Base-by-base conservation (phyloP, 1,140 invertebrate genomes). In the Sminthurides bifidus region DNA sequence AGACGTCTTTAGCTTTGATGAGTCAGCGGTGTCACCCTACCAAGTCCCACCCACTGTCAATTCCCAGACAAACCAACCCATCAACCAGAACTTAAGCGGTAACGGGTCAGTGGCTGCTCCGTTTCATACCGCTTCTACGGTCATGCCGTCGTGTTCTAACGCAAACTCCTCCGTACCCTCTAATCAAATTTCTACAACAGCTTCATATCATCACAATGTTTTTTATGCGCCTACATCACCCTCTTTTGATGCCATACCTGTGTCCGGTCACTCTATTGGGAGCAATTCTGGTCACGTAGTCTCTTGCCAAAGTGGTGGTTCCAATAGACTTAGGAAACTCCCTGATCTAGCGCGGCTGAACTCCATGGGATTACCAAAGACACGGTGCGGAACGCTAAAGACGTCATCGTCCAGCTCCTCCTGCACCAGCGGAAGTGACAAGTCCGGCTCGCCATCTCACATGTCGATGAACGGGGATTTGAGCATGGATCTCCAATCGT, bases 1-100 rank as follows among this genome's bases (percentile, higher is more conserved):
- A 74, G 80, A 66, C 70, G 77, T 72, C 27, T 68, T 70, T 51
- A 65, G 68, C 63, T 70, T 72, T 66, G 66, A 70, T 46, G 56
- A 61, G 12, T 59, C 54, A 2, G 58, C 58, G 14, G 56, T 59
- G 2, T 63, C 66, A 64, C 31, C 68, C 63, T 60, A 63, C 61
- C 56, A 50, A 44, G 52, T 53, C 8, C n/a, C 46, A 31, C 38
- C 29, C 10, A 46, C 12, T 46, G 21, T 3, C 5, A 41, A 21
- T 41, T 17, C 6, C 23, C 5, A 5, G n/a, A 41, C n/a, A 17
- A 35, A 8, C n/a, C 8, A 8, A 35, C 8, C 33, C n/a, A 35
- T n/a, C 33, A 41, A 41, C 23, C 5, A n/a, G 5, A 41, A 41
- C n/a, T 17, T 6, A 17, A 6, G 6, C 6, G 38, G 38, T 17